phyloP scores from a whole-genome alignment of 2,797 vertebrate species.

The Brachyrhaphis roseni region DNA sequence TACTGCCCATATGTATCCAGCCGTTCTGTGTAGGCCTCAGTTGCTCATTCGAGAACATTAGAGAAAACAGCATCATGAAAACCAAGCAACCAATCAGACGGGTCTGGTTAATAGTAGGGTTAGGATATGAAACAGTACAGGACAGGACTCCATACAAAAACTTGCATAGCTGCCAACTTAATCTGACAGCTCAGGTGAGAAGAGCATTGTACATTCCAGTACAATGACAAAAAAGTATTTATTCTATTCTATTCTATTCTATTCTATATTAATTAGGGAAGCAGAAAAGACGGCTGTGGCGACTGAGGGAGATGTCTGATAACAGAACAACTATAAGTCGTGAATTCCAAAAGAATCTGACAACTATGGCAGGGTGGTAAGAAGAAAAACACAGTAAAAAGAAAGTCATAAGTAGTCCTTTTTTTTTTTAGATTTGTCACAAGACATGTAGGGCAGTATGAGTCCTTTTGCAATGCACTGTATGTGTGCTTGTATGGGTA shows the following conservation, averaged over 20 bases:
- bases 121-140: background rate
- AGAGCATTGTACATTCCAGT: background rate
- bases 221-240: background rate
- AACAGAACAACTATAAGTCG: background rate
- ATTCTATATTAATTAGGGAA: background rate
- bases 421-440: background rate
- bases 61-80: background rate
- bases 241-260: background rate
- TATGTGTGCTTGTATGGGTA: slow-evolving; percentile 8
- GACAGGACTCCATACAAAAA: no score
- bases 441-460: background rate
- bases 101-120: background rate
- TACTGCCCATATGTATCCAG: background rate
- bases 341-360: background rate
- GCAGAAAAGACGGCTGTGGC: background rate
- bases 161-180: background rate
- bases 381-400: background rate
- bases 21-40: background rate
- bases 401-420: background rate
- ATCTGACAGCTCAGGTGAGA: background rate
- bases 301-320: background rate
- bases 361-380: background rate
- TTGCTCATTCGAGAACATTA: background rate
- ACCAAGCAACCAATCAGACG: background rate
- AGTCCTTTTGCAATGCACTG: background rate